Evolutionary conservation across 2,797 vertebrate species (phyloP), one percentile per base, ranked within the genome.

Genomic region (Melanotaenia maccullochi): DNA sequence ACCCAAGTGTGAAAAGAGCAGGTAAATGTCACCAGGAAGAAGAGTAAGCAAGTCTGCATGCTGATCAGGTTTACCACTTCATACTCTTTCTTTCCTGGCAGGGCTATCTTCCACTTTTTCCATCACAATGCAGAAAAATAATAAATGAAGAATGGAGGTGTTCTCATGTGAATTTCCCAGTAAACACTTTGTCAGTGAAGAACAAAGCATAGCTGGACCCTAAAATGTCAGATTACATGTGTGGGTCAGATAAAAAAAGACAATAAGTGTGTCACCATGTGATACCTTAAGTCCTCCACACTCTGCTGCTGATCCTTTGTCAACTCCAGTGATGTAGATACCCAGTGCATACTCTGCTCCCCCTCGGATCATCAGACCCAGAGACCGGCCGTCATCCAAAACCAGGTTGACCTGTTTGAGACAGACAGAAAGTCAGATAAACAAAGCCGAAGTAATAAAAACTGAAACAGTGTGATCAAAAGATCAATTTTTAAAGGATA

Each of bases 291-390:
- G 91, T 60, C 97, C 97, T 0, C 97, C 95, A 72, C 95, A 95
- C 85, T 99, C 97, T 0, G 97, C 97, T 60, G 97, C 98, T 0
- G 97, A 99, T 32, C 96, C 96, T 1, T 94, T 93, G 90, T 99
- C 97, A 83, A 99, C 97, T 0, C 98, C 98, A 0, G 98, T 97
- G 93, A 99, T 96, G 90, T 99, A 99, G 82, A 99, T 97, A 22
- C 98, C 98, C 71, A 99, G 90, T 35, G 97, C 96, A 1, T 99
- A 99, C 60, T 99, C 98, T 0, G 96, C 96, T 68, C 98, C 98
- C 1, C 98, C 98, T 1, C 98, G 94, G 85, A 99, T 97, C 85
- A 98, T 98, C 71, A 99, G 94, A 56, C 98, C 98, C 83, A 99
- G 92, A 59, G 97, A 98, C 0, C 96, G 96, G 3, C 97, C 98